These are phyloP conservation scores for Ianthella basta DNA, from an alignment of 37 sponge, comb jelly and placozoan genomes.

Conservation along the genomic window DNA sequence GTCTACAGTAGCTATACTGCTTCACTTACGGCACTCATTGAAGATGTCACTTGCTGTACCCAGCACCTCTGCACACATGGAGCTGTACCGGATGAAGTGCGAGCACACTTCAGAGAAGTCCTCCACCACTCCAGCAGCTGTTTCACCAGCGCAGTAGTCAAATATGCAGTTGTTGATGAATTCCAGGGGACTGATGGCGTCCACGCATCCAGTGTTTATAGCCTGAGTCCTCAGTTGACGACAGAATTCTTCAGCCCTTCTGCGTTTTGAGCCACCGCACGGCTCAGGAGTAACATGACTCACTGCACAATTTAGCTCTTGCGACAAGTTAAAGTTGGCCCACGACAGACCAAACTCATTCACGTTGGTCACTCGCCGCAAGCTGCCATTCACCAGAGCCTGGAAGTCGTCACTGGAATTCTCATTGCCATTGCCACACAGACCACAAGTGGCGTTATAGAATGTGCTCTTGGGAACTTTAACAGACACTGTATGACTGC, in stretches of 20 bases:
- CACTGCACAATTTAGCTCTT: neutral
- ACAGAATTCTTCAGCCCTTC: neutral
- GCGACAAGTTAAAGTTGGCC: too few relatives aligned
- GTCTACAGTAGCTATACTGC: neutral
- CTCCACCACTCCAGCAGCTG: neutral
- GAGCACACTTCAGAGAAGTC: neutral
- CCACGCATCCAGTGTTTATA: neutral
- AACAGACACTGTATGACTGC: too few relatives aligned
- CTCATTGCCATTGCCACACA: too few relatives aligned
- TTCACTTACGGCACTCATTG: neutral
- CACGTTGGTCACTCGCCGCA: too few relatives aligned
- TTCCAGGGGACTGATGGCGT: neutral
- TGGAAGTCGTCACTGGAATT: too few relatives aligned
- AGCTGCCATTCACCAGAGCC: too few relatives aligned
- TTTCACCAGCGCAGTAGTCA: neutral
- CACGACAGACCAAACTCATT: too few relatives aligned
- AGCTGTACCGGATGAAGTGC: neutral
- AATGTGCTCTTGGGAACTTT: too few relatives aligned
- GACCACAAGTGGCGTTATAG: too few relatives aligned
- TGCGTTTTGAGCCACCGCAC: neutral
- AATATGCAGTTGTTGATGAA: constrained; percentile 5
- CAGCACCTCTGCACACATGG: neutral
- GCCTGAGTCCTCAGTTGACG: neutral
- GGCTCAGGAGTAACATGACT: neutral
- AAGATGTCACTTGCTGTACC: neutral